Evolutionary conservation across 35 echinoderm and acorn worm genomes (phyloP).

Genomic region (Amphiura filiformis): DNA sequence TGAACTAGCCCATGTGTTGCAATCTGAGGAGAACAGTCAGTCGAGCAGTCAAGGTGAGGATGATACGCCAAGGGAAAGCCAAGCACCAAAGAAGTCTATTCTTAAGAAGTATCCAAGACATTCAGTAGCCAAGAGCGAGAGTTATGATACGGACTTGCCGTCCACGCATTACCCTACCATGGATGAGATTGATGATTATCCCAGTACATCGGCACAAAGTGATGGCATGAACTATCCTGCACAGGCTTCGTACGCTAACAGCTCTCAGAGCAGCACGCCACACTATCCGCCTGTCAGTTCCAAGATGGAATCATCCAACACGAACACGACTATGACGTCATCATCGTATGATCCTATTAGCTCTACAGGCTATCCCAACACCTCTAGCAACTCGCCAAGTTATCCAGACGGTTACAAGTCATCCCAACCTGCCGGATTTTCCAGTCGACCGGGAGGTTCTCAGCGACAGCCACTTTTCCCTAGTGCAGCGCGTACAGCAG

Average conservation of each 20-base stretch:
- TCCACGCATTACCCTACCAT: background rate
- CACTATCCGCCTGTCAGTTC: background rate
- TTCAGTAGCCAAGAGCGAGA: background rate
- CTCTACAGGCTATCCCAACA: no score
- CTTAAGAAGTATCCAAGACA: background rate
- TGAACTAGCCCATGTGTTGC: constrained; percentile 13
- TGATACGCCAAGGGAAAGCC: background rate
- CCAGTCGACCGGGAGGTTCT: background rate
- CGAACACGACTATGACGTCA: no score
- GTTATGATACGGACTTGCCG: constrained; percentile 7
- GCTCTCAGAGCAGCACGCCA: background rate
- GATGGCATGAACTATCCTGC: background rate
- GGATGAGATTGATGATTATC: background rate
- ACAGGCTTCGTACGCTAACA: background rate
- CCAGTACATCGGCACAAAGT: background rate
- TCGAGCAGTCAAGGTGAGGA: background rate
- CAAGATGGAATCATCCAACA: background rate
- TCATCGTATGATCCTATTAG: no score
- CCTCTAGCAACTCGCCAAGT: background rate
- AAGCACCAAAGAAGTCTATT: background rate
- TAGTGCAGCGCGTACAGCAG: background rate
- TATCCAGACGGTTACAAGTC: background rate
- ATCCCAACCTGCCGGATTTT: background rate
- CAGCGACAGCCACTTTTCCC: background rate
- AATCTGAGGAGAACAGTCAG: background rate